Base-by-base conservation (phyloP, 2,888 invertebrate species). In the Balanococcus diminutus region DNA sequence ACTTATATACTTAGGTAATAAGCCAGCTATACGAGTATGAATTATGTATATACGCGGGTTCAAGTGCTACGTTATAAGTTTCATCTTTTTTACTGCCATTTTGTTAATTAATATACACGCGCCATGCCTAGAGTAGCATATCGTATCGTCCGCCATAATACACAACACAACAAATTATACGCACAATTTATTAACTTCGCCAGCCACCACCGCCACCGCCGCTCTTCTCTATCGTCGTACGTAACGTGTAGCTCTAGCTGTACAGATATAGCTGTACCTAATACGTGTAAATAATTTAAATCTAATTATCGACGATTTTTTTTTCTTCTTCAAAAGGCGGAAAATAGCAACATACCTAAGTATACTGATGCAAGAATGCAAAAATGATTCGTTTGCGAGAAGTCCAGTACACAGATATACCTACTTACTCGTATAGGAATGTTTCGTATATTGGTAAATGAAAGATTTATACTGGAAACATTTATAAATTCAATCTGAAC, bases 151-250 rank as follows among this genome's bases (percentile, higher is more conserved):
- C 19, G 19, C 56, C 19, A 25, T 22, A 2, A 3, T 11, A 11
- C 25, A 61, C 61, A 25, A 25, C 22, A 61, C 61, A 61, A 61
- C 61, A 61, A 61, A 61, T 61, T 61, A 61, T 61, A 61, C 61
- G 61, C 61, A 61, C 61, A 61, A 61, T 61, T 61, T 61, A 61
- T 61, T 61, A 61, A 61, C 61, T 61, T 61, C 61, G 61, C 61
- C 11, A 61, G 61, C 61, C 61, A 9, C 25, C 11, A 46, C 14
- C 46, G 61, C 61, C 61, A 46, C 46, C 25, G 61, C 8, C 5
- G 22, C 16, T 19, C n/a, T 56, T 42, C 42, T 42, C 42, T 42
- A 11, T 42, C n/a, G 46, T 46, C n/a, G n/a, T 4, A 46, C n/a
- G 9, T 42, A 5, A 9, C 6, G 16, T 46, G 16, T 46, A n/a